A percentile compares a stretch with the other conserved stretches of the same genome.
Conservation (phyloP, 2,113 vertebrate species). For the Mesoclemmys tuberculata region DNA sequence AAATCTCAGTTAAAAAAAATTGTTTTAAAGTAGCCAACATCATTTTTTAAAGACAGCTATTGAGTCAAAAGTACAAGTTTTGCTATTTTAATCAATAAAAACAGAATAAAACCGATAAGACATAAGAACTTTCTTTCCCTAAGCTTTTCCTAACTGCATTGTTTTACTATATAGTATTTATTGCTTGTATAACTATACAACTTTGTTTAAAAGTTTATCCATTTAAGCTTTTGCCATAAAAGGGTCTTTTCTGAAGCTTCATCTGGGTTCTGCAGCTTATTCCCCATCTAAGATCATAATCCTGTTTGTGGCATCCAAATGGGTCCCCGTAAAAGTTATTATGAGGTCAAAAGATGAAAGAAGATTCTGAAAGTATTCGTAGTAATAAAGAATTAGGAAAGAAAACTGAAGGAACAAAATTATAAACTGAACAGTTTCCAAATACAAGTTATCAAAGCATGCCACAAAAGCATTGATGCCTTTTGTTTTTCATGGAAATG, state of each 20-base stretch:
- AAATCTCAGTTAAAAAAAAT: background rate
- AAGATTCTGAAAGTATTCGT: conserved; percentile 21
- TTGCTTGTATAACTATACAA: background rate
- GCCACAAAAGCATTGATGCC: background rate
- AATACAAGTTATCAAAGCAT: background rate
- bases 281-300: conserved; percentile 69
- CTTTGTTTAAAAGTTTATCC: background rate
- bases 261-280: background rate
- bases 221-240: conserved; percentile 25
- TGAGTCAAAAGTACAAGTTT: background rate
- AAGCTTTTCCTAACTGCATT: conserved; percentile 32
- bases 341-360: conserved; percentile 45
- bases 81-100: background rate
- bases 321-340: conserved; percentile 25
- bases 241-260: conserved; percentile 14
- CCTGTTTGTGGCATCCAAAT: background rate
- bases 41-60: background rate
- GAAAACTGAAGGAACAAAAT: conserved; percentile 15
- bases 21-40: background rate
- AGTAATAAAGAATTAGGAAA: conserved; percentile 7
- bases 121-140: background rate
- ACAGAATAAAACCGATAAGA: background rate
- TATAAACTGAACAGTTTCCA: conserved; percentile 25
- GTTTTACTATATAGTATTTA: background rate
- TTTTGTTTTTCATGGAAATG: conserved; percentile 31